phyloP scores from a whole-genome alignment of 2,888 invertebrate genomes.

The Hedychridium roseum region DNA sequence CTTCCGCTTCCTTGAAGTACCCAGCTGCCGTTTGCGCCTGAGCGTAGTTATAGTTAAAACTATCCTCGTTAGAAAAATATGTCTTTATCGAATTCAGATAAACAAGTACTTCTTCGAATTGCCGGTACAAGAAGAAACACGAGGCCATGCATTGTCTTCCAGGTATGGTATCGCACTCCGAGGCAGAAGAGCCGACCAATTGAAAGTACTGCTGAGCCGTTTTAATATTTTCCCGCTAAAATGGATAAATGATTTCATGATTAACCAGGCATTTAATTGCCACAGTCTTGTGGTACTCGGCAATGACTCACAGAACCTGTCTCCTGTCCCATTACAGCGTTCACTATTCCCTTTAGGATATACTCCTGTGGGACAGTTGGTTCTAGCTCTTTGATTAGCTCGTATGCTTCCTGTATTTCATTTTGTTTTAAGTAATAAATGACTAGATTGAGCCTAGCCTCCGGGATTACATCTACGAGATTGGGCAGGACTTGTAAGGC shows the following conservation, averaged over 20 bases:
- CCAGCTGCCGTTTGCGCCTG: constrained; percentile 92
- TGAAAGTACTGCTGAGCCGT: constrained; percentile 96
- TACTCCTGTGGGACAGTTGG: constrained; percentile 95
- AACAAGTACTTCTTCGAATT: constrained; percentile 95
- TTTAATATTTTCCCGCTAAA: constrained; percentile 90
- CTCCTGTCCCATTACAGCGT: constrained; percentile 92
- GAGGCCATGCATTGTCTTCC: constrained; percentile 99
- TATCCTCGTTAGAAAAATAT: constrained; percentile 85
- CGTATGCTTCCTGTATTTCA: constrained; percentile 87
- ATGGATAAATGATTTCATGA: not conserved
- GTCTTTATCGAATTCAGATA: constrained; percentile 97
- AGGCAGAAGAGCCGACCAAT: constrained; percentile 93
- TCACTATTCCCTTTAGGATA: constrained; percentile 95
- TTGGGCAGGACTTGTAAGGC: constrained; percentile 92
- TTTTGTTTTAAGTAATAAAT: constrained; percentile 91
- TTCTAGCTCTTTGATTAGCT: constrained; percentile 88
- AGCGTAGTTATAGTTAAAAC: constrained; percentile 83
- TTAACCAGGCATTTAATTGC: not conserved
- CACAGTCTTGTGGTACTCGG: not conserved
- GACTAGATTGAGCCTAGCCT: constrained; percentile 94
- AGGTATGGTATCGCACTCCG: constrained; percentile 97
- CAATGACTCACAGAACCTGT: constrained; percentile 78
- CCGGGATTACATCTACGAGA: constrained; percentile 93
- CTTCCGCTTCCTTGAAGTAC: constrained; percentile 94
- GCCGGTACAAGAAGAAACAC: constrained; percentile 91